Evolutionary conservation across 2,113 vertebrate species (phyloP).

Genomic region (Hystrix brachyura): DNA sequence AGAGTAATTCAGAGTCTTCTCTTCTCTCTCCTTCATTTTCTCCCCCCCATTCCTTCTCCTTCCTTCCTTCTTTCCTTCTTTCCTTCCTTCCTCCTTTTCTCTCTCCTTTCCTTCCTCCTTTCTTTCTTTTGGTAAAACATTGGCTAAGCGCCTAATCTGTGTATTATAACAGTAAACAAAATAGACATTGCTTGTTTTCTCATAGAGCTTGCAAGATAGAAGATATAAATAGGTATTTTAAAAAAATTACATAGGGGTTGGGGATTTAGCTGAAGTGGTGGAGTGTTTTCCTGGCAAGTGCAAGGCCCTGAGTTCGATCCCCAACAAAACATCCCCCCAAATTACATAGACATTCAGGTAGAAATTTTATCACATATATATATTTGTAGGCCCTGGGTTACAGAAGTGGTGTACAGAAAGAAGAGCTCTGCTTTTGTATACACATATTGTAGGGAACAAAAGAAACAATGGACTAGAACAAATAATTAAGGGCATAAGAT

Average conservation of each 20-base stretch:
- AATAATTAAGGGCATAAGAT: neutral
- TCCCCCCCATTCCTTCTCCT: neutral
- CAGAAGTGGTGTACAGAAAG: neutral
- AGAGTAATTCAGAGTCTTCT: neutral
- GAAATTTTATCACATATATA: neutral
- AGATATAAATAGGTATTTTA: neutral
- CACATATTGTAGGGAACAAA: neutral
- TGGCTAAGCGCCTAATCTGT: neutral
- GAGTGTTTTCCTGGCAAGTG: too few species aligned
- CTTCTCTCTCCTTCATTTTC: neutral
- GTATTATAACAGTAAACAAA: neutral
- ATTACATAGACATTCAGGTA: neutral
- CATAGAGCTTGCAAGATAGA: neutral
- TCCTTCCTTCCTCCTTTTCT: too few species aligned
- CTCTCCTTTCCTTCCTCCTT: too few species aligned
- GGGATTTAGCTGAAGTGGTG: too few species aligned
- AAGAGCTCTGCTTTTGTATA: neutral
- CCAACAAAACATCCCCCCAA: neutral
- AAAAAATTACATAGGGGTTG: neutral
- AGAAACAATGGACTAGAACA: neutral
- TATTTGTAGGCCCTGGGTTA: neutral
- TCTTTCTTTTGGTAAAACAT: neutral
- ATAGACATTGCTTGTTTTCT: neutral
- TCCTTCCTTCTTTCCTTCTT: too few species aligned
- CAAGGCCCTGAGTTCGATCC: too few species aligned